Evolutionary conservation across 2,113 vertebrate genomes (phyloP), one percentile per base, ranked within the genome.

Genomic region (Xiphophorus hellerii): DNA sequence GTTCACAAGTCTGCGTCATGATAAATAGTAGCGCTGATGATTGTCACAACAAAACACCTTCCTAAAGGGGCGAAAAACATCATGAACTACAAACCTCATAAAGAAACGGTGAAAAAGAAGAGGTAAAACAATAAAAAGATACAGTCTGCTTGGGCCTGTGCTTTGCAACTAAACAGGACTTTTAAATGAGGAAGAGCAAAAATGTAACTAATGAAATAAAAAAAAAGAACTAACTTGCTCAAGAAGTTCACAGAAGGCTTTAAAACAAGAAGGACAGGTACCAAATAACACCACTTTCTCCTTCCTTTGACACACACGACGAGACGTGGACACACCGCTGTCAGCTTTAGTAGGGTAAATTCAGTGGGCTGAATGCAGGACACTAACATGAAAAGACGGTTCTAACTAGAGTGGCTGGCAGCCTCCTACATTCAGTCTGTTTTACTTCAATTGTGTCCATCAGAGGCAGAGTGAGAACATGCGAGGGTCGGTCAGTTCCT

Each of bases 361-460:
- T 80, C n/a, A 75, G 66, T 74, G 75, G 73, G 63, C 63, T 75
- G 51, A 83, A 76, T 14, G 78, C 66, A 51, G 80, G 81, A 76
- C 39, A 62, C 82, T 72, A 79, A 76, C 9, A 75, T 72, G 72
- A 77, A 65, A 74, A 74, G 80, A 80, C 64, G 1, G 54, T 17
- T 69, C 75, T 66, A 84, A 69, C 77, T 78, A 86, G 73, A 25
- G 42, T 76, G 44, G 63, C 82, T 65, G 83, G 65, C 78, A 76
- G 73, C 71, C 81, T 80, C 71, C 81, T 80, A 82, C 84, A 89
- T 88, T 89, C 89, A 88, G 78, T 74, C 87, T 31, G 78, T 84
- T 87, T 58, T 44, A 82, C 81, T 87, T 81, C 81, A 84, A 77
- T 81, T 69, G 62, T 73, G 58, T 76, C 82, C 71, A 81, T 82